Conservation (phyloP, 2,888 invertebrate genomes). For the Agrotis exclamationis region DNA sequence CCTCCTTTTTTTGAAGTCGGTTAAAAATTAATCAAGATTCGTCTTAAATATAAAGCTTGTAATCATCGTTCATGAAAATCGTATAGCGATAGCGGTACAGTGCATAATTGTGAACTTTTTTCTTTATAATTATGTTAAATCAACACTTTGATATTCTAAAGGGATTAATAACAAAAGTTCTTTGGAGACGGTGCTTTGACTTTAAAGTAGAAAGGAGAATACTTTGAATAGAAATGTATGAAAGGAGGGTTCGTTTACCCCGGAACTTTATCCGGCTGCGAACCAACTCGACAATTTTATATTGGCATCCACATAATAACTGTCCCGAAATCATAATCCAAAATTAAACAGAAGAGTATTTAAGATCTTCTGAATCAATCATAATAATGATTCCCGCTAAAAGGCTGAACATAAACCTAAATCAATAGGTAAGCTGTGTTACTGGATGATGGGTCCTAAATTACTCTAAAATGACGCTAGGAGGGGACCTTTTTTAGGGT, state of each 20-base stretch:
- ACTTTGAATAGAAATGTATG: slow-evolving; percentile 47
- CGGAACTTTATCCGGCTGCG: slow-evolving; percentile 26
- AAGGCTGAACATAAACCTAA: too few relatives aligned
- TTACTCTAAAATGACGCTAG: too few relatives aligned
- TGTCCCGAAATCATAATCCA: too few relatives aligned
- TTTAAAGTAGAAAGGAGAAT: slow-evolving; percentile 48
- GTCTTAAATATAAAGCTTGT: too few relatives aligned
- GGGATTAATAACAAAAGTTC: slow-evolving; percentile 32
- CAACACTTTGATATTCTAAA: slow-evolving; percentile 30
- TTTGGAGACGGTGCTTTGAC: slow-evolving; percentile 13
- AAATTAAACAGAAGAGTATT: not conserved
- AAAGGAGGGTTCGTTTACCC: slow-evolving; percentile 20
- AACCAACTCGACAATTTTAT: not conserved
- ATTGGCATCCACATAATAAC: not conserved
- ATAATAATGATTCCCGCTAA: too few relatives aligned
- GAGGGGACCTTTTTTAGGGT: too few relatives aligned
- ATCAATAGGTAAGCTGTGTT: too few relatives aligned
- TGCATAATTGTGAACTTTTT: not conserved
- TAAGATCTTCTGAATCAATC: too few relatives aligned
- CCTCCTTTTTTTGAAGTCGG: too few relatives aligned
- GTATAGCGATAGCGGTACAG: not conserved
- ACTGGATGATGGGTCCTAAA: too few relatives aligned
- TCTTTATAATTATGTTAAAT: slow-evolving; percentile 2
- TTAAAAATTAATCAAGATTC: too few relatives aligned
- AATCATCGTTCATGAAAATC: too few relatives aligned